These are phyloP conservation scores for Tachina lurida DNA, from an alignment of 2,888 invertebrate genomes.

Conservation along the genomic window DNA sequence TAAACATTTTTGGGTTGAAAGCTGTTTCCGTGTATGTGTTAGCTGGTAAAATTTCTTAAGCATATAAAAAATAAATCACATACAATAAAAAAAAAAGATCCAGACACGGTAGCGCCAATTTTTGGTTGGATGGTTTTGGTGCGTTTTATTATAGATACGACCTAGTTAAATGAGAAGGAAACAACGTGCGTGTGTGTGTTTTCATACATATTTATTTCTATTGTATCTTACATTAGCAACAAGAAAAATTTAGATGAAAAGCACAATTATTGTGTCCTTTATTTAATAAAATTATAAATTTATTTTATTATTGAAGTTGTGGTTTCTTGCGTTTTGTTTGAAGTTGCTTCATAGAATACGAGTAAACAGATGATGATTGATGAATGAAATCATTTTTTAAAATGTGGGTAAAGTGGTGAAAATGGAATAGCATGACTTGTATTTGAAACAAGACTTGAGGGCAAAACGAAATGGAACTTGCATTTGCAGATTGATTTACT, in stretches of 20 bases:
- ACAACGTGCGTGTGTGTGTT: background rate
- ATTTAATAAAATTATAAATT: constrained; percentile 3
- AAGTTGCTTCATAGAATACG: too few species aligned
- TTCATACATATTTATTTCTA: background rate
- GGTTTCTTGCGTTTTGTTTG: background rate
- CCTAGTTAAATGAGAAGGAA: constrained; percentile 1
- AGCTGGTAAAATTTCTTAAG: constrained; percentile 7
- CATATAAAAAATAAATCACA: constrained; percentile 8
- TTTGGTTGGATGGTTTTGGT: background rate
- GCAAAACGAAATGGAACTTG: too few species aligned
- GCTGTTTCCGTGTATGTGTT: background rate
- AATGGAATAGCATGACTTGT: too few species aligned
- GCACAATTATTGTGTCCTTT: constrained; percentile 13
- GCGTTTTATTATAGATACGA: background rate
- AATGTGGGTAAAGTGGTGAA: too few species aligned
- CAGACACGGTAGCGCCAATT: constrained; percentile 38
- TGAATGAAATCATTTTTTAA: background rate
- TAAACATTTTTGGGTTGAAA: background rate
- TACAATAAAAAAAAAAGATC: constrained; percentile 6
- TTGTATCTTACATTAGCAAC: constrained; percentile 7
- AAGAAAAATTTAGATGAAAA: background rate
- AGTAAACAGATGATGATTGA: background rate
- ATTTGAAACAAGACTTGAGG: too few species aligned
- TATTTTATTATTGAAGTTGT: background rate
- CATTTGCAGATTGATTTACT: too few species aligned